A percentile compares a stretch with the other conserved stretches of the same genome.
Conservation (phyloP, 2,888 invertebrate genomes). For the Lycia hirtaria region DNA sequence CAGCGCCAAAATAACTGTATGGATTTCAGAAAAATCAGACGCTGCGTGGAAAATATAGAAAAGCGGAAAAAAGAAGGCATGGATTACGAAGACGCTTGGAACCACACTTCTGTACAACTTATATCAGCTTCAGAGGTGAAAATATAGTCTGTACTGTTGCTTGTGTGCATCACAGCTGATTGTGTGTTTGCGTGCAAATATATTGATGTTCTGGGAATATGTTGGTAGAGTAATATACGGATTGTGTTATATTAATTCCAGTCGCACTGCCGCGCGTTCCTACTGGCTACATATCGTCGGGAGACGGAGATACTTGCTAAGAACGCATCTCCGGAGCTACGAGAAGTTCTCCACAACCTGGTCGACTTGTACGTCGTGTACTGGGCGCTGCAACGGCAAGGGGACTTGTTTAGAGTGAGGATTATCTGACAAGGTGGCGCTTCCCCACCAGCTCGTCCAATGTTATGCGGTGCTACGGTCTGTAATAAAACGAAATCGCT, state of each 20-base stretch:
- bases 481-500: no score
- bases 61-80: conserved; percentile 87
- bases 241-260: no score
- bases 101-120: conserved; percentile 93
- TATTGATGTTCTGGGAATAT: no score
- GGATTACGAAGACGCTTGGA: conserved; percentile 93
- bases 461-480: no score
- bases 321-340: conserved; percentile 86
- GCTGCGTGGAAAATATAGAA: conserved; percentile 90
- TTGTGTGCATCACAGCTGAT: no score
- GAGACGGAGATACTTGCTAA: conserved; percentile 78
- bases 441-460: no score
- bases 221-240: no score
- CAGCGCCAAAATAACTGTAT: no score
- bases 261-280: conserved; percentile 93
- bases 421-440: no score
- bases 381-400: conserved; percentile 90
- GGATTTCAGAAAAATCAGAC: conserved; percentile 88
- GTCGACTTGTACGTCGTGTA: conserved; percentile 92
- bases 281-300: conserved; percentile 89
- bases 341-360: conserved; percentile 87
- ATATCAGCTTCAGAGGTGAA: conserved; percentile 92
- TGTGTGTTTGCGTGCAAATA: no score
- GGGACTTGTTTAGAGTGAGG: conserved; percentile 92
- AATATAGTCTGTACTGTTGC: no score